phyloP scores from a whole-genome alignment of 2,113 vertebrate species.

The Silurus asotus region DNA sequence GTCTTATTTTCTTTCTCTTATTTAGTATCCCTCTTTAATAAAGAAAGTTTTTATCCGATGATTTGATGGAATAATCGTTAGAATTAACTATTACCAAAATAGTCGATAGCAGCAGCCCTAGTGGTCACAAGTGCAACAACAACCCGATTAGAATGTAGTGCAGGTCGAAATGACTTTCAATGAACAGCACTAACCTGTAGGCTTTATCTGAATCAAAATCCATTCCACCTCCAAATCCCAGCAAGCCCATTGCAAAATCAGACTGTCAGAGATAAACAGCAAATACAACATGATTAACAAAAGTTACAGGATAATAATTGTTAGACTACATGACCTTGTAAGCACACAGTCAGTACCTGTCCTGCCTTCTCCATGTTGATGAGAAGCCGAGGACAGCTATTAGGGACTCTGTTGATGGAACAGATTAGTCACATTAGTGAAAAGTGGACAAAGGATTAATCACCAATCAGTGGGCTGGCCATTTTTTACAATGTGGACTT shows the following conservation, averaged over 20 bases:
- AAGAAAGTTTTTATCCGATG: no score
- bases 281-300: neutral
- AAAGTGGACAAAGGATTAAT: neutral
- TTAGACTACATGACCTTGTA: neutral
- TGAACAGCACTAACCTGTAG: conserved; percentile 77
- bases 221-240: conserved; percentile 85
- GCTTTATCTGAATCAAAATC: conserved; percentile 93
- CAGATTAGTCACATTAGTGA: neutral
- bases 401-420: conserved; percentile 73
- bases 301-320: neutral
- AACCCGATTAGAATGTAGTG: neutral
- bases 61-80: no score
- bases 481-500: neutral
- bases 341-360: conserved; percentile 69
- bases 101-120: no score
- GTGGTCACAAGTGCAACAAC: neutral
- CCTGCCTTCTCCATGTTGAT: conserved; percentile 92
- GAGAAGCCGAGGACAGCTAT: conserved; percentile 82
- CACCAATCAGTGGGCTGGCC: neutral
- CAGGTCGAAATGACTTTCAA: no score
- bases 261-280: conserved; percentile 64
- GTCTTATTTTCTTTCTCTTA: no score
- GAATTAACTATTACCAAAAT: no score
- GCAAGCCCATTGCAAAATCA: conserved; percentile 78
- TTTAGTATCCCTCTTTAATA: no score